A percentile compares a stretch with the other conserved stretches of the same genome.
Conservation (phyloP, 2,113 vertebrate genomes). For the Nematolebias whitei region DNA sequence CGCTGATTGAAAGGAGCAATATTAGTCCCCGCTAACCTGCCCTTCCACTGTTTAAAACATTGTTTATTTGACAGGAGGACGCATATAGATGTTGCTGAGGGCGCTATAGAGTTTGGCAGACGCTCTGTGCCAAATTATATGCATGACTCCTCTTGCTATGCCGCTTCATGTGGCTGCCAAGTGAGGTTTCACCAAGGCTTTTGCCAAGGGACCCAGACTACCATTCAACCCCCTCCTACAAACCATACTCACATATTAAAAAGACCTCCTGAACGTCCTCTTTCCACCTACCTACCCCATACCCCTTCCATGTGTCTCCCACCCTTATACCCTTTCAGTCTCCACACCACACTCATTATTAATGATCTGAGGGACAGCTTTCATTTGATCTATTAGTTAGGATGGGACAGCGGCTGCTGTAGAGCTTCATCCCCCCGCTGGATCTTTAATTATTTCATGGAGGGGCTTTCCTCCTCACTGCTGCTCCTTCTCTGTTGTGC, state of each 20-base stretch:
- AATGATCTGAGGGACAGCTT: constrained; percentile 82
- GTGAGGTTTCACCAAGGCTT: constrained; percentile 59
- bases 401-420: constrained; percentile 71
- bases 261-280: constrained; percentile 47
- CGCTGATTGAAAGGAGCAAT: constrained; percentile 45
- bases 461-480: constrained; percentile 71
- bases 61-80: constrained; percentile 59
- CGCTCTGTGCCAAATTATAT: constrained; percentile 71
- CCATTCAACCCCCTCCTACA: constrained; percentile 24
- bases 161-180: constrained; percentile 74
- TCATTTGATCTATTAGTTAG: constrained; percentile 83
- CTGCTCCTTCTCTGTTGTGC: constrained; percentile 74
- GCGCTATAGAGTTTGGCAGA: constrained; percentile 64
- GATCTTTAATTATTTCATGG: constrained; percentile 82
- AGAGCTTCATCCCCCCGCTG: constrained; percentile 75
- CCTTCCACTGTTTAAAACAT: constrained; percentile 34
- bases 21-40: constrained; percentile 53
- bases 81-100: constrained; percentile 59
- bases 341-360: constrained; percentile 79
- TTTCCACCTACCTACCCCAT: constrained; percentile 48
- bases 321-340: constrained; percentile 50
- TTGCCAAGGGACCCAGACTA: constrained; percentile 62
- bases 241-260: constrained; percentile 11
- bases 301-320: constrained; percentile 61
- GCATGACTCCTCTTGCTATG: constrained; percentile 73